Conservation (phyloP, 2,888 invertebrate genomes). For the Allygus modestus region DNA sequence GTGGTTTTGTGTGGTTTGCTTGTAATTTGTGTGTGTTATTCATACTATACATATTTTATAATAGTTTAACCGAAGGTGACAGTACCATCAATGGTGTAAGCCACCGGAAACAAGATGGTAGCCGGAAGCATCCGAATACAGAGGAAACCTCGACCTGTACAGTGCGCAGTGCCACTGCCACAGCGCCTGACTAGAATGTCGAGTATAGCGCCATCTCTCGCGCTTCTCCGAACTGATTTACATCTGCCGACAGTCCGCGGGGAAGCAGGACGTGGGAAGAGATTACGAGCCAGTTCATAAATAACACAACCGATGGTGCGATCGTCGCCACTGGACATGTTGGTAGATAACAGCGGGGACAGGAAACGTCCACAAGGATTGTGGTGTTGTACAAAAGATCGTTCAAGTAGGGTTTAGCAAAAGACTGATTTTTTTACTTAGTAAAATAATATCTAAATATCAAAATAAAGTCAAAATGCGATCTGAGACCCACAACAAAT, state of each 20-base stretch:
- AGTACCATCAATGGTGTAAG: background rate
- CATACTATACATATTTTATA: background rate
- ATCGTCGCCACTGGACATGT: background rate
- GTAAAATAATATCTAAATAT: too few species aligned
- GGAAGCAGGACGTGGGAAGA: conserved; percentile 19
- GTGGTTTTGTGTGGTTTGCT: too few species aligned
- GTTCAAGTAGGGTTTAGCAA: too few species aligned
- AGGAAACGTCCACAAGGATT: background rate
- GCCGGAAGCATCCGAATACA: conserved; percentile 12
- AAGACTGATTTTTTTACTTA: too few species aligned
- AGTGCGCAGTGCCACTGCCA: too few species aligned
- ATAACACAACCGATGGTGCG: background rate
- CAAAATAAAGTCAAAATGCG: too few species aligned
- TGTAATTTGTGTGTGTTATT: too few species aligned
- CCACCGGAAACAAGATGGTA: conserved; percentile 7
- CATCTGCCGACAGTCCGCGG: conserved; percentile 13
- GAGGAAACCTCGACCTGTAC: background rate
- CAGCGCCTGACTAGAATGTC: conserved; percentile 10
- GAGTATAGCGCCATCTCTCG: conserved; percentile 7
- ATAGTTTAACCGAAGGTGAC: conserved; percentile 3
- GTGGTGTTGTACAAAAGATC: too few species aligned
- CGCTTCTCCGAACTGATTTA: conserved; percentile 44
- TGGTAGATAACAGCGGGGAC: background rate
- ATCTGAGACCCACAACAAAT: too few species aligned
- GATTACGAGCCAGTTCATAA: conserved; percentile 1